These are phyloP conservation scores for Remorina albescens DNA, from an alignment of 2,797 vertebrate genomes.

Conservation along the genomic window DNA sequence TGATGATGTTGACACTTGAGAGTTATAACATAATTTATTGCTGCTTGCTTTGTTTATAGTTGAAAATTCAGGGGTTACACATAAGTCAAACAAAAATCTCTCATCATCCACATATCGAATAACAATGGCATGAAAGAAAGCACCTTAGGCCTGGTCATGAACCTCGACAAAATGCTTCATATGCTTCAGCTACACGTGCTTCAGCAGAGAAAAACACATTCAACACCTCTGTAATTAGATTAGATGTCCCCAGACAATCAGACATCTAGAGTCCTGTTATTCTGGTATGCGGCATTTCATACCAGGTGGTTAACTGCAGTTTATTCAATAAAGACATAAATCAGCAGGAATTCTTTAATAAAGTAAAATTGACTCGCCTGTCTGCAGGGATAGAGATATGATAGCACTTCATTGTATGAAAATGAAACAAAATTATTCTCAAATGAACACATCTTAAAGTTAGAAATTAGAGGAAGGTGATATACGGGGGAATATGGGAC, in stretches of 20 bases:
- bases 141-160: constrained; percentile 13
- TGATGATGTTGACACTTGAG: background rate
- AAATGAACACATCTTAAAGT: background rate
- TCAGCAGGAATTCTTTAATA: too few species aligned
- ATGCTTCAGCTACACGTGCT: background rate
- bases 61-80: background rate
- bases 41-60: background rate
- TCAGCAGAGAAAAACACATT: background rate
- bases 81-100: constrained; percentile 14
- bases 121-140: background rate
- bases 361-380: too few species aligned
- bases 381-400: too few species aligned
- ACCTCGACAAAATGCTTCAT: background rate
- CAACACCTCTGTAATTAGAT: constrained; percentile 10
- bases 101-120: constrained; percentile 21
- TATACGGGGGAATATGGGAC: too few species aligned
- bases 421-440: background rate
- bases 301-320: too few species aligned
- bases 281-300: background rate
- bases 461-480: background rate
- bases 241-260: background rate
- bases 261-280: background rate
- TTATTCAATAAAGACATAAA: too few species aligned
- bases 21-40: background rate
- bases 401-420: too few species aligned